Evolutionary conservation across 2,797 vertebrate species (phyloP), one percentile per base, ranked within the genome.

Genomic region (Clarias platycephalus): DNA sequence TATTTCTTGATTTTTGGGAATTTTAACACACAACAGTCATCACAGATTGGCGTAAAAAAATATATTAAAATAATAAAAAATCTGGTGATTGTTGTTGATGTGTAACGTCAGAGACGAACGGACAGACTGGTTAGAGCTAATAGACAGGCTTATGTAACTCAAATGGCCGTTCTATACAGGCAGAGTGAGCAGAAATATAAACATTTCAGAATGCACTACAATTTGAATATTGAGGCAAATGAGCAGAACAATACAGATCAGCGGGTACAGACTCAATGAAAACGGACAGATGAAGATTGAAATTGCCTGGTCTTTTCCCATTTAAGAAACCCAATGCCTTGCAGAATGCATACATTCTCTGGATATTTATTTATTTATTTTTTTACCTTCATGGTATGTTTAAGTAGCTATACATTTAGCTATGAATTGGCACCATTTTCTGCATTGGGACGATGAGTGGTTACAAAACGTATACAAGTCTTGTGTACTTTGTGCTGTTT

Each of bases 331-430:
- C 26, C 53, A 22, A 28, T 31, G 53, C 26, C 53, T 55, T 57
- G 53, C 74, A 57, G 26, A 31, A 75, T 7, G n/a, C 24, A 6
- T 81, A 81, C 55, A 55, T 68, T 28, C 2, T 80, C 40, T 28
- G 78, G 24, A 49, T 16, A 5, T 60, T 4, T 44, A 44, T 12
- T 37, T 34, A 34, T 5, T 60, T 24, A n/a, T n/a, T 62, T 66
- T 67, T 67, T 68, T 68, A 53, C n/a, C n/a, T 28, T 31, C 26
- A 37, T 31, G 44, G 26, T 15, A n/a, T 66, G 37, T 80, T 63
- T 87, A 85, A 92, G 85, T 89, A 86, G 87, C 88, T 90, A 89
- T 89, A 89, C 87, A 91, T 84, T 91, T 90, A 89, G 91, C 88
- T 89, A 72, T 88, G 87, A 88, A 89, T 86, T 89, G 60, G 66